Evolutionary conservation across 2,113 vertebrate species (phyloP), one percentile per base, ranked within the genome.

Genomic region (Cephalopterus ornatus): DNA sequence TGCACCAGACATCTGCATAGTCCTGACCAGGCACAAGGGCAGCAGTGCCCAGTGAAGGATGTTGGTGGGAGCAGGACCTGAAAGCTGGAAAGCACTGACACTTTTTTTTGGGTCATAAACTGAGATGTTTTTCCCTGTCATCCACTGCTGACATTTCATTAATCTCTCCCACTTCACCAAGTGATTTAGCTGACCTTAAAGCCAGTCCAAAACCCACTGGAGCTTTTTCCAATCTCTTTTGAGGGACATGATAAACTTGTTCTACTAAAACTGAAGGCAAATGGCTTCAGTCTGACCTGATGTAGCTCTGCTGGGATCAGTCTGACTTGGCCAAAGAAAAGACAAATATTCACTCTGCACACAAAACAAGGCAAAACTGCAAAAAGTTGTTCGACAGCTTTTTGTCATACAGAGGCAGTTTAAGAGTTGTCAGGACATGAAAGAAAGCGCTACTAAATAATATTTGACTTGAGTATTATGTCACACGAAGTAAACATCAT

Each of bases 401-500:
- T 96, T 93, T 97, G 96, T 97, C 96, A 97, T 96, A 96, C 92
- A 84, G 97, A 97, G 95, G 88, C 92, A 97, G 94, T 95, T 97
- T 89, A 91, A 85, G 96, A 95, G 68, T 96, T 97, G 97, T 98
- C 90, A 78, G 85, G 72, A 97, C 97, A 97, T 98, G 95, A 98
- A 98, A 98, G 98, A 85, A 91, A 98, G 90, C 37, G 14, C 95
- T 94, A 82, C 92, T 93, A 98, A 98, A 96, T 97, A 96, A 93
- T 97, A 98, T 97, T 94, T 97, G 92, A 97, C 95, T 97, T 94
- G 81, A 97, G 83, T 87, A 93, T 96, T 97, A 95, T 97, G 97
- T 97, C 97, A 98, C 95, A 96, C 96, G 97, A 94, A 97, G 95
- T 98, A 98, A 98, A 97, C 95, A 98, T 97, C 97, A 98, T 98